Evolutionary conservation across 2,797 vertebrate genomes (phyloP), one percentile per base, ranked within the genome.

Genomic region (Huso huso): DNA sequence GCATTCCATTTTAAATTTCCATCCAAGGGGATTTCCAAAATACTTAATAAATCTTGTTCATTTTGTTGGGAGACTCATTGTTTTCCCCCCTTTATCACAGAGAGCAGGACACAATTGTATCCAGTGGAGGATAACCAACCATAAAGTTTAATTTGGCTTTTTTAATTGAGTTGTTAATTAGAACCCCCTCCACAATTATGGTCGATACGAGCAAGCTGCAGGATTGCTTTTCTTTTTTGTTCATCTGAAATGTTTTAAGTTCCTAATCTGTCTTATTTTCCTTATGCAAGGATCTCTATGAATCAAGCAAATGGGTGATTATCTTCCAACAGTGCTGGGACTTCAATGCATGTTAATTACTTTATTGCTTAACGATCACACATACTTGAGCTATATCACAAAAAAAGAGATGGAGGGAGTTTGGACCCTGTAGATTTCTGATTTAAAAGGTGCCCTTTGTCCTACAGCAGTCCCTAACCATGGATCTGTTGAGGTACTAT

Each of bases 131-230:
- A 89, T 84, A 85, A 84, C 63, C 71, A 85, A 85, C 83, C 86
- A 78, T 83, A 80, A 82, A 86, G 84, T 87, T 87, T 89, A 88
- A 87, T 89, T 87, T 87, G 86, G 82, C 77, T 86, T 86, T 84
- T 88, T 87, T 83, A 89, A 89, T 88, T 88, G 86, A 90, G 88
- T 86, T 89, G 88, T 87, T 90, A 88, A 89, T 88, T 86, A 87
- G 83, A 73, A 78, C 76, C 53, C 80, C 79, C 76, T 84, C 79
- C 69, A 73, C 82, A 64, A 63, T 64, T 78, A 75, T 81, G 51
- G 61, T 59, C 53, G 58, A 55, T 61, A 66, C 13, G 12, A 70
- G 51, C 58, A 81, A 82, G 84, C 81, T 85, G 81, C 75, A 74
- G 70, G 72, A 78, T 81, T 77, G 81, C 76, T 37, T 37, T 37